Base-by-base conservation (phyloP, 2,888 invertebrate genomes). In the Dynastes tityus region DNA sequence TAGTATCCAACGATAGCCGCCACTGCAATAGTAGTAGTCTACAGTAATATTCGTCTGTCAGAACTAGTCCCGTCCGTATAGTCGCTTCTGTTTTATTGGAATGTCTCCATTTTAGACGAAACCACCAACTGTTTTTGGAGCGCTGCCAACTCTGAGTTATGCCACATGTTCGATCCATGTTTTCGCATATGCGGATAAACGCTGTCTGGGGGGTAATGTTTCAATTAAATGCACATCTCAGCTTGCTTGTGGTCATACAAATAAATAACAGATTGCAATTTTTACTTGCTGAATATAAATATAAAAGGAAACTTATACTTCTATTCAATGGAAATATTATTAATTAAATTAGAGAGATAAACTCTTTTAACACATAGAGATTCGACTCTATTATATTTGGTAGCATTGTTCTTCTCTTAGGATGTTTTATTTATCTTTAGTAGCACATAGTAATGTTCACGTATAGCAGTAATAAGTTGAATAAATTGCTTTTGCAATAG, bases 51-150 rank as follows among this genome's bases (percentile, higher is more conserved):
- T 53, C 53, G 16, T 55, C 51, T 71, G 45, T 40, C 40, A 16
- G 55, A 55, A 55, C 22, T 53, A 53, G n/a, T 53, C 16, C 16
- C 53, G 53, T 16, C 13, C 11, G 53, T 53, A 5, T 45, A 27
- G 22, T 55, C 55, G 22, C 53, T 65, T 11, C 45, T 32, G 55
- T 58, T 73, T 55, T 73, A 73, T 58, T 61, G 73, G 73, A 73
- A 73, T 61, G 73, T 61, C 58, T 58, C 61, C 73, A 61, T 73
- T 73, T 73, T 40, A 37, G 22, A 61, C 37, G 58, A 73, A 68
- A 61, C 68, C 27, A 68, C 73, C 73, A 73, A 73, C 73, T 61
- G 73, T 61, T 73, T 73, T 58, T 73, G 73, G 58, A 61, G 9
- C 73, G 45, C 37, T 40, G 73, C 73, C 73, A 73, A 73, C 22